Evolutionary conservation across 2,888 invertebrate species (phyloP).

Genomic region (Chymomyza procnemis): DNA sequence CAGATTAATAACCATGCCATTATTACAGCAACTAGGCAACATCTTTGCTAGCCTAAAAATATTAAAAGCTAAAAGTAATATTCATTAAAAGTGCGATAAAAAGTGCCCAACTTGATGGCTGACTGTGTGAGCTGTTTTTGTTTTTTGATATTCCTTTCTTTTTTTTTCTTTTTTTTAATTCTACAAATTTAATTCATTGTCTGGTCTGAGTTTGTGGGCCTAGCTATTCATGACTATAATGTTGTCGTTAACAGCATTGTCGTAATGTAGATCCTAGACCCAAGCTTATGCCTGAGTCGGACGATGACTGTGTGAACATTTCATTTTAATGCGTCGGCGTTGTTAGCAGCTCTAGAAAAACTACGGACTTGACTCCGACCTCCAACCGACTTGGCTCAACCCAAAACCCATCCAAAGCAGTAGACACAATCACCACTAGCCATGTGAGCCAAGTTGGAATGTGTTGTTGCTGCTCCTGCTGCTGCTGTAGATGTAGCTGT

Average conservation of each 20-base stretch:
- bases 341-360: constrained; percentile 13
- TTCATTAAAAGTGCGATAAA: constrained; percentile 66
- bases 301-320: constrained; percentile 63
- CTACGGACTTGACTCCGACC: constrained; percentile 1
- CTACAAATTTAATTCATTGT: constrained; percentile 52
- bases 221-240: constrained; percentile 40
- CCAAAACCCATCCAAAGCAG: neutral
- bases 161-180: constrained; percentile 8
- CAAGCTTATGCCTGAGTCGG: constrained; percentile 14
- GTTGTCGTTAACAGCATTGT: constrained; percentile 46
- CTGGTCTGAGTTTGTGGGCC: constrained; percentile 27
- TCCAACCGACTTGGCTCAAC: neutral
- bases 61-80: constrained; percentile 66
- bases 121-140: constrained; percentile 14
- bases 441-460: constrained; percentile 44
- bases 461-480: neutral
- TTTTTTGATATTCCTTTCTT: constrained; percentile 5
- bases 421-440: constrained; percentile 22
- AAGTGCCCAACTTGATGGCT: constrained; percentile 43
- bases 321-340: constrained; percentile 62
- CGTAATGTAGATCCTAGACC: constrained; percentile 7
- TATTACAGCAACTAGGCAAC: constrained; percentile 18
- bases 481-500: neutral
- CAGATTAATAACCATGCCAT: neutral
- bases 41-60: constrained; percentile 30